Percentiles rank a stretch among this genome's conserved stretches.
Evolutionary conservation across 53 echinoderm and acorn worm genomes (phyloP).

Genomic region (Apostichopus leukothele): DNA sequence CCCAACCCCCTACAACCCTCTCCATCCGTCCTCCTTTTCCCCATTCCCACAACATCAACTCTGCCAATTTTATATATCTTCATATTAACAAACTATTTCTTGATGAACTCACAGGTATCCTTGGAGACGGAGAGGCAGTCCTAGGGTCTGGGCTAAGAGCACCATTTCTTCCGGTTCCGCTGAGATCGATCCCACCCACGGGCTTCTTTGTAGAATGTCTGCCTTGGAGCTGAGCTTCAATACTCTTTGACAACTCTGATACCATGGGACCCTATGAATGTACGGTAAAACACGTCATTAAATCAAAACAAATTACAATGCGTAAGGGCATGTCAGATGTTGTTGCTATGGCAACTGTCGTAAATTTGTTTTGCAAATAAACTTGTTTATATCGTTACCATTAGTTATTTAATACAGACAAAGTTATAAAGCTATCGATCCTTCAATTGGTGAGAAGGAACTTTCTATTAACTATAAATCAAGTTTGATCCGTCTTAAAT

Average conservation of each 20-base stretch:
- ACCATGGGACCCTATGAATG: slow-evolving; percentile 68
- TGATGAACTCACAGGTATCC: slow-evolving; percentile 81
- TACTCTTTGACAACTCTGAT: slow-evolving; percentile 67
- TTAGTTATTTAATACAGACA: too few relatives aligned
- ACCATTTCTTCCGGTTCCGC: slow-evolving; percentile 58
- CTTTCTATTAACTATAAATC: too few relatives aligned
- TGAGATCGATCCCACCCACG: slow-evolving; percentile 83
- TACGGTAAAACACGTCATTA: too few relatives aligned
- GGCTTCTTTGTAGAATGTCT: slow-evolving; percentile 71
- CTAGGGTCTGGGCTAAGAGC: slow-evolving; percentile 61
- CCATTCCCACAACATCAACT: too few relatives aligned
- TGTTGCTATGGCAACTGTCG: too few relatives aligned
- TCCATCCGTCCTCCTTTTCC: background rate
- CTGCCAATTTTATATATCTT: background rate
- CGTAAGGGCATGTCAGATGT: too few relatives aligned
- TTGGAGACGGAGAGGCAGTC: slow-evolving; percentile 82
- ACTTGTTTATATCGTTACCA: too few relatives aligned
- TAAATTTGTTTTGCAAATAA: too few relatives aligned
- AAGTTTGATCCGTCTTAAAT: too few relatives aligned
- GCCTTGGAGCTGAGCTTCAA: slow-evolving; percentile 75
- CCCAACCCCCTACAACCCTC: background rate
- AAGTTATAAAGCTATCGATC: too few relatives aligned
- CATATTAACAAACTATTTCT: background rate
- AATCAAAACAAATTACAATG: too few relatives aligned
- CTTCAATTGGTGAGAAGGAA: too few relatives aligned